phyloP scores from a whole-genome alignment of 1,140 invertebrate species.

The Drosophila trapezifrons region DNA sequence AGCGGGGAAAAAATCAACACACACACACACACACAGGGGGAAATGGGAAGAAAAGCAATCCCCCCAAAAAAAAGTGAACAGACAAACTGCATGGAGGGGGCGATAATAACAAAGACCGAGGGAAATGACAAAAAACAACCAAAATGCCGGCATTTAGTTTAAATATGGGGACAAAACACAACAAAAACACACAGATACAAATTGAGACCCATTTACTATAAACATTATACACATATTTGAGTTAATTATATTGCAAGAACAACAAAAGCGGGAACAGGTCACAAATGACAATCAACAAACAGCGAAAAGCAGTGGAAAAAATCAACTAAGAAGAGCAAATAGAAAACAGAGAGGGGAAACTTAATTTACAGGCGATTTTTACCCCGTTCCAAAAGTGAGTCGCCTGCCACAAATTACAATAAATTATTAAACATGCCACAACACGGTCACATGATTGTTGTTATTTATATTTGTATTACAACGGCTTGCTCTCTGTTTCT shows the following conservation, averaged over 20 bases:
- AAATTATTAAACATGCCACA: constrained; percentile 80
- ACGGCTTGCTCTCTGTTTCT: constrained; percentile 13
- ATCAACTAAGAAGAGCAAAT: constrained; percentile 28
- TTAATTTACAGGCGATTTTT: constrained; percentile 67
- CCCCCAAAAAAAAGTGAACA: constrained; percentile 30
- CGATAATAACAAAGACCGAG: constrained; percentile 50
- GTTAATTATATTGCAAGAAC: constrained; percentile 76
- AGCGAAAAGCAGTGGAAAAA: constrained; percentile 20
- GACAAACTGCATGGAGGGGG: constrained; percentile 30
- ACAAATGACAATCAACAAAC: constrained; percentile 52
- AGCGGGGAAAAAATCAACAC: constrained; percentile 14
- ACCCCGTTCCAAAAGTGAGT: constrained; percentile 18
- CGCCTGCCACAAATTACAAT: constrained; percentile 74
- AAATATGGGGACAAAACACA: constrained; percentile 61
- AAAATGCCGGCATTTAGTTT: constrained; percentile 67
- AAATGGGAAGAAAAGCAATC: constrained; percentile 48
- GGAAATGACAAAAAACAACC: constrained; percentile 47
- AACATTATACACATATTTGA: constrained; percentile 78
- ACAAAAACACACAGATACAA: constrained; percentile 20
- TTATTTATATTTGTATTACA: constrained; percentile 69
- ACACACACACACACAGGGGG: constrained; percentile 5
- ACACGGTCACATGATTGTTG: constrained; percentile 52
- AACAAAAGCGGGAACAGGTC: constrained; percentile 15
- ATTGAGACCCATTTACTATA: constrained; percentile 68
- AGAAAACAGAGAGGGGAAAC: constrained; percentile 27